These are phyloP conservation scores for Pachycephala philippinensis DNA, from an alignment of 2,113 vertebrate species.

Conservation along the genomic window DNA sequence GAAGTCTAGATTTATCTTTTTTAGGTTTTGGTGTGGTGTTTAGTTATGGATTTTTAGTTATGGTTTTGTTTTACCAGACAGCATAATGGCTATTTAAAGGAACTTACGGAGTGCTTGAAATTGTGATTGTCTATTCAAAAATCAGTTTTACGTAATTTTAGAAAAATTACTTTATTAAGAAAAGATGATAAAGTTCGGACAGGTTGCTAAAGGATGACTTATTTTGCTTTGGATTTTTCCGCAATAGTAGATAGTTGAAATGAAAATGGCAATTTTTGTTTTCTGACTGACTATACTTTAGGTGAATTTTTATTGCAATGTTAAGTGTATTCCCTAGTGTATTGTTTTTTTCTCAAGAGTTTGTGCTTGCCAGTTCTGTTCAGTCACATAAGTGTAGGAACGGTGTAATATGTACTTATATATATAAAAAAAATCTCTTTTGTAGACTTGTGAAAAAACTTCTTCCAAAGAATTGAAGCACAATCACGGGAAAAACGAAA, in stretches of 20 bases:
- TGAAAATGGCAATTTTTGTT: not conserved
- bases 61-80: not conserved
- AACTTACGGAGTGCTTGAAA: not conserved
- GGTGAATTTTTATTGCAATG: not conserved
- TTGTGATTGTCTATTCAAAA: not conserved
- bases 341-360: not conserved
- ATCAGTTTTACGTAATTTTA: not conserved
- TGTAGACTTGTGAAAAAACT: slow-evolving; percentile 70
- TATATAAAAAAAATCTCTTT: not conserved
- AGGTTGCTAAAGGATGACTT: not conserved
- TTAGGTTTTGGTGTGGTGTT: not conserved
- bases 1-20: not conserved
- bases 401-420: not conserved
- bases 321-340: not conserved
- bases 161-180: not conserved
- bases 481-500: slow-evolving; percentile 65
- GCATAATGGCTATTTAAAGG: not conserved
- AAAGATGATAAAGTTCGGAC: not conserved
- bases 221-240: not conserved
- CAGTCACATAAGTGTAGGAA: not conserved
- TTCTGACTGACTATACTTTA: not conserved
- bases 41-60: not conserved
- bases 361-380: not conserved
- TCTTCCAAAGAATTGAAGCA: slow-evolving; percentile 77
- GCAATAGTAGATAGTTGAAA: not conserved